These are phyloP conservation scores for Tangara arthus DNA, from an alignment of 2,797 vertebrate genomes.

Conservation along the genomic window DNA sequence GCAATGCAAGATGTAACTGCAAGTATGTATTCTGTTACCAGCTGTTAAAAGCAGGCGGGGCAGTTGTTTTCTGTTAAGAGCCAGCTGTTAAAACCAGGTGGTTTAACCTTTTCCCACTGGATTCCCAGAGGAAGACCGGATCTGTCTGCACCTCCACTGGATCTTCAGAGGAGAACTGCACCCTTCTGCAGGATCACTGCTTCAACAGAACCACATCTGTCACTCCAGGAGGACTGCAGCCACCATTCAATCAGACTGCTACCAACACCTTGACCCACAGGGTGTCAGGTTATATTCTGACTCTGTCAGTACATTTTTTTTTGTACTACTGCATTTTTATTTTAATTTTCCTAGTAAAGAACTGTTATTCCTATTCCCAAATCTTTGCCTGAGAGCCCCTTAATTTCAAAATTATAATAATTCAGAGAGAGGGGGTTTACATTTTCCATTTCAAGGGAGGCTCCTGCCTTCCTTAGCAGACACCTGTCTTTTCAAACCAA, in stretches of 20 bases:
- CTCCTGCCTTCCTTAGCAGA: background rate
- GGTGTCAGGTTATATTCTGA: no score
- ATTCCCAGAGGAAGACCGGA: background rate
- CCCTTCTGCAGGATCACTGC: background rate
- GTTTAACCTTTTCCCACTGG: background rate
- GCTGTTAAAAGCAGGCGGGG: background rate
- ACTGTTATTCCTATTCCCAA: background rate
- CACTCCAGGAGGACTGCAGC: background rate
- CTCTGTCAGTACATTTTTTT: no score
- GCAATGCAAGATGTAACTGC: background rate
- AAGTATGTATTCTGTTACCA: background rate
- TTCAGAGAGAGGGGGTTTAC: background rate
- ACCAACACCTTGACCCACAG: background rate
- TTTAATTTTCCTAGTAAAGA: background rate
- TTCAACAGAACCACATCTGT: background rate
- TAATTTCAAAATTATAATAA: background rate
- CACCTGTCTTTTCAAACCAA: background rate
- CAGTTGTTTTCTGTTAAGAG: background rate
- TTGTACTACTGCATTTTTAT: background rate
- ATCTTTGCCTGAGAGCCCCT: background rate
- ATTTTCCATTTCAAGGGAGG: background rate
- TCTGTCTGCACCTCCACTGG: background rate
- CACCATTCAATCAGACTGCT: background rate
- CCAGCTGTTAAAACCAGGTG: background rate
- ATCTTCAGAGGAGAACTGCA: background rate